Base-by-base conservation (phyloP, 2,797 vertebrate species). In the Naso thynnoides region DNA sequence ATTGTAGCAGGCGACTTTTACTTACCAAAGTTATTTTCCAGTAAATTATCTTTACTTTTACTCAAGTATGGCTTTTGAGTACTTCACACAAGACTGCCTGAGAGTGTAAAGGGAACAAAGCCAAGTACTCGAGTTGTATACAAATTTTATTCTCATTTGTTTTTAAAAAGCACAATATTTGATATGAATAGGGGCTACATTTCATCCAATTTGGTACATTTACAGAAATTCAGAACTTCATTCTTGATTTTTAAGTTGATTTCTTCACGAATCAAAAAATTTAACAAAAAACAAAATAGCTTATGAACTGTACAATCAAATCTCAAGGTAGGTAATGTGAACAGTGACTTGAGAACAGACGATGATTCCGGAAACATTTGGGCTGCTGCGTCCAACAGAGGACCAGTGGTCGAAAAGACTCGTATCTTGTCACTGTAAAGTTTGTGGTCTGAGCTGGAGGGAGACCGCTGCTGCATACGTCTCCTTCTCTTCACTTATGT, bases 241-340 rank as follows among this genome's bases (percentile, higher is more conserved):
- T 90, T 92, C 50, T 88, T 79, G 53, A 85, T 53, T 53, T 36
- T 79, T 66, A 82, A 78, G 70, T 78, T 83, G 88, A 86, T 83
- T 80, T 70, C 85, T 86, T 91, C 84, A 88, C 56, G 60, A 91
- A 87, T 87, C 75, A 85, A 86, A 85, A 86, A 83, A 87, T 81
- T 44, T 33, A 85, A 87, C 68, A 85, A 85, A 83, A 83, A 75
- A 88, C 73, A 92, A 89, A 93, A 93, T 94, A 95, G 94, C 95
- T 95, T 95, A 94, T 94, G 86, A 86, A 91, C 92, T 93, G 92
- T 94, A 94, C 91, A 94, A 93, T 93, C 89, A 91, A 90, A 93
- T 88, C 88, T 88, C 81, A 88, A 88, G 89, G 86, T 81, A 84
- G 85, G 73, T 86, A 71, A 71, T 61, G 76, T 79, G 70, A 81